Conservation (phyloP, 2,888 invertebrate genomes). For the Brachylomia viminalis region DNA sequence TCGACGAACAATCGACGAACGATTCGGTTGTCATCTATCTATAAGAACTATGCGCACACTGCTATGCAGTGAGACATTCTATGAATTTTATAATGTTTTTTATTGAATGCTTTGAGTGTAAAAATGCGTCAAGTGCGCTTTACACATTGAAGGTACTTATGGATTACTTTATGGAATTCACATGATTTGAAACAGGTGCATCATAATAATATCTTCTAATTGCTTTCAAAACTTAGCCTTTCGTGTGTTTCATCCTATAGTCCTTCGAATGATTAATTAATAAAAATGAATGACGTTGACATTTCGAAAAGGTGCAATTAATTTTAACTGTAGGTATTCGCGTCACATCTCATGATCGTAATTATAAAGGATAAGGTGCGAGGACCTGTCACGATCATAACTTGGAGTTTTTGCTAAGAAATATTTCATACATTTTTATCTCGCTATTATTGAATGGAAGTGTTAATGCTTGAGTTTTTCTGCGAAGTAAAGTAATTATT, state of each 20-base stretch:
- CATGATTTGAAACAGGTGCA: neutral
- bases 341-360: conserved; percentile 43
- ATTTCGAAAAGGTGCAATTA: conserved; percentile 68
- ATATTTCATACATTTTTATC: conserved; percentile 42
- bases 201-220: neutral
- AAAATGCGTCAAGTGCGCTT: neutral
- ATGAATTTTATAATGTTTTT: neutral
- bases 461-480: conserved; percentile 27
- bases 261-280: conserved; percentile 43
- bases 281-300: conserved; percentile 48
- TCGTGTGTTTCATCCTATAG: conserved; percentile 14
- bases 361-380: conserved; percentile 50
- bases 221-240: conserved; percentile 4
- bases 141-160: neutral
- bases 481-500: conserved; percentile 17
- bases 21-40: neutral
- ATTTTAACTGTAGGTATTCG: conserved; percentile 56
- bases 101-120: neutral
- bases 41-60: neutral
- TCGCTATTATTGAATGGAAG: conserved; percentile 33
- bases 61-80: neutral
- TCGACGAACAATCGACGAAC: too few relatives aligned
- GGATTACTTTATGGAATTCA: neutral
- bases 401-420: conserved; percentile 44
- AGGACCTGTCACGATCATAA: conserved; percentile 38